Base-by-base conservation (phyloP, 2,888 invertebrate genomes). In the Ochropacha duplaris region DNA sequence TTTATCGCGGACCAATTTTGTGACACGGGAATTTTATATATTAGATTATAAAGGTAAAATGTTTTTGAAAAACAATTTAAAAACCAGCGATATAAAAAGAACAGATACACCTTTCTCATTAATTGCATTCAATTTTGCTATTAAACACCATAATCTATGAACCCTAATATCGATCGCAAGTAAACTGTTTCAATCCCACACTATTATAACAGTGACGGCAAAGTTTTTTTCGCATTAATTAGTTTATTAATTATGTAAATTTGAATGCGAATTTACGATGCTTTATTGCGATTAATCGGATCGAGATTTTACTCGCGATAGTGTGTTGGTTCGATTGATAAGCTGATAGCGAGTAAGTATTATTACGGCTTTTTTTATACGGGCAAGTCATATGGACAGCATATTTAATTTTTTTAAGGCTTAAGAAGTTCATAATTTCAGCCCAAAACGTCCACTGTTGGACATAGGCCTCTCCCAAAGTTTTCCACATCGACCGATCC, bases 211-310 rank as follows among this genome's bases (percentile, higher is more conserved):
- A 64, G 69, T 70, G 65, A 72, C 73, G 71, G 70, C 73, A 61
- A 67, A 22, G 31, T 83, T 84, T 86, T n/a, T 86, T 87, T 81
- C 78, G 76, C 75, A 83, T 85, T 90, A 89, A 91, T 90, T 90
- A 88, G 84, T 86, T 83, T 85, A 90, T 88, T 88, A 90, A 90
- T 88, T 89, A 90, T 90, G 90, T 81, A 84, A 88, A 90, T 88
- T 85, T 82, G 81, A 86, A 85, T 88, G 90, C 86, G 89, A 89
- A 87, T 90, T 83, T 77, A 76, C 84, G 86, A 88, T 89, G 84
- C 79, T 86, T 86, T 84, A 87, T 82, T 81, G 78, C 84, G 86
- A 89, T 88, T 87, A 86, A 83, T 83, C 78, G 80, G 80, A 87
- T 86, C 71, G 77, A 84, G 88, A 89, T 90, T 81, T 81, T 79